Conservation (phyloP, 1,140 invertebrate species). For the Aleiodes sp. region DNA sequence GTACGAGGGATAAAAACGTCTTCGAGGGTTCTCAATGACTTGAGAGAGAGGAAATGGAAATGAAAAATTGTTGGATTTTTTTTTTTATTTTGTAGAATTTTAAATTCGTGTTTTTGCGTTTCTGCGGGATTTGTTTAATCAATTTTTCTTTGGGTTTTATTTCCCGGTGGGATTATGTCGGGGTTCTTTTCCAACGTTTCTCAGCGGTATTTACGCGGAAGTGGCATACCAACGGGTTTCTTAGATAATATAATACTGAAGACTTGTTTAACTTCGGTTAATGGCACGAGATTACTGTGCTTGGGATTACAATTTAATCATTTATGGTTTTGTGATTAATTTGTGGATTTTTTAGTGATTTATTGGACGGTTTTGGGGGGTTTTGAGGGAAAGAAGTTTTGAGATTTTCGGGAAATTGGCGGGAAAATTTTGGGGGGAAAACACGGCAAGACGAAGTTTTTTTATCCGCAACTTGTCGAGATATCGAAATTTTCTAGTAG, state of each 20-base stretch:
- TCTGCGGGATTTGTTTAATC: background rate
- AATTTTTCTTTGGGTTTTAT: slow-evolving; percentile 38
- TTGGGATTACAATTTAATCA: background rate
- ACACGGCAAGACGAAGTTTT: no score
- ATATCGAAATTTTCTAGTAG: no score
- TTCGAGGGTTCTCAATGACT: slow-evolving; percentile 54
- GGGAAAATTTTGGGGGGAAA: no score
- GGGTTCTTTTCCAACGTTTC: background rate
- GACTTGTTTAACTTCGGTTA: background rate
- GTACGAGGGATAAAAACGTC: slow-evolving; percentile 57
- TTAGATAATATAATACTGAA: slow-evolving; percentile 17
- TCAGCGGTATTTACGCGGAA: slow-evolving; percentile 25
- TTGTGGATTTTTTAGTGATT: no score
- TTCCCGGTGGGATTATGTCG: background rate
- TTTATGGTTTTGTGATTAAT: no score
- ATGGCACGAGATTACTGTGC: slow-evolving; percentile 12
- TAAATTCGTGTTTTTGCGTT: background rate
- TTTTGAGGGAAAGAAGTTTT: no score
- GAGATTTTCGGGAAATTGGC: no score
- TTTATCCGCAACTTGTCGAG: no score
- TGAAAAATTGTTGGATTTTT: slow-evolving; percentile 35
- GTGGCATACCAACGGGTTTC: slow-evolving; percentile 17
- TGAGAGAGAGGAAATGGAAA: background rate
- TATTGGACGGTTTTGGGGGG: no score
- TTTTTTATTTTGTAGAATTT: no score